Conservation (phyloP, 2,113 vertebrate species). For the Mustelus asterias region DNA sequence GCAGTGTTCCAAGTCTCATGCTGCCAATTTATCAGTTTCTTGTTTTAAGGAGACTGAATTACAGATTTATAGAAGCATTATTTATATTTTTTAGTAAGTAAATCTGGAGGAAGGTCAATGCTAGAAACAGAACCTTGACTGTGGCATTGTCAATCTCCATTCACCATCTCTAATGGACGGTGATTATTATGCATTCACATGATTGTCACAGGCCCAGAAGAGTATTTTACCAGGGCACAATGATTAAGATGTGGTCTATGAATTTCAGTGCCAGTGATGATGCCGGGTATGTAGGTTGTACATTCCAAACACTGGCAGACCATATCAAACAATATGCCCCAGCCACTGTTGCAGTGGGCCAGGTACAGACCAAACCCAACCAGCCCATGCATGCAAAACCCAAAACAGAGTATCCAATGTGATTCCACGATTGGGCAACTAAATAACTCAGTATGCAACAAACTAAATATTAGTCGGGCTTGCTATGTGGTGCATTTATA, state of each 20-base stretch:
- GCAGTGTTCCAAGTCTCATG: background rate
- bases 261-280: too few species aligned
- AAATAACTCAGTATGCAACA: too few species aligned
- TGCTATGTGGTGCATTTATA: too few species aligned
- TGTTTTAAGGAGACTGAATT: background rate
- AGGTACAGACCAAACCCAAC: too few species aligned
- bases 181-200: background rate
- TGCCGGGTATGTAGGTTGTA: too few species aligned
- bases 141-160: background rate
- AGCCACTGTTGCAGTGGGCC: too few species aligned
- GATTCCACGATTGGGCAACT: too few species aligned
- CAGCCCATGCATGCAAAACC: too few species aligned
- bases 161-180: background rate
- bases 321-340: too few species aligned
- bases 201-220: background rate
- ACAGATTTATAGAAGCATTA: background rate
- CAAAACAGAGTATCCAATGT: too few species aligned
- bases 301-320: too few species aligned
- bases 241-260: background rate
- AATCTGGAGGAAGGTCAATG: background rate
- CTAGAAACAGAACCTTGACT: background rate
- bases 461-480: too few species aligned
- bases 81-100: slow-evolving; percentile 14
- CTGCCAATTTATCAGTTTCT: background rate
- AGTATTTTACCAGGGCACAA: background rate